Evolutionary conservation across 2,113 vertebrate genomes (phyloP), one percentile per base, ranked within the genome.

Genomic region (Chamaea fasciata): DNA sequence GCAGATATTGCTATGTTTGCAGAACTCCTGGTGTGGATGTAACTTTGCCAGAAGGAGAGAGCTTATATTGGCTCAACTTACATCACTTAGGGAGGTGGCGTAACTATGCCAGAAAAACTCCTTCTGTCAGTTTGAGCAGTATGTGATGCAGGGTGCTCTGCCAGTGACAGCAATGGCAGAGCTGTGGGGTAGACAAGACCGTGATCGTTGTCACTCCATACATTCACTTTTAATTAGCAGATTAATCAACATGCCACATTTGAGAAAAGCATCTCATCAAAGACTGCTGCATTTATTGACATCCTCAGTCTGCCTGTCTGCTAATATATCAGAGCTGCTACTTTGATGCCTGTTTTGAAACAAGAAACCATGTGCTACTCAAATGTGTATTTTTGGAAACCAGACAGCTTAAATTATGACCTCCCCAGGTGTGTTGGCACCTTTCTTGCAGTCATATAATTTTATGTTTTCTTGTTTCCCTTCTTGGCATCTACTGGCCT

Each of bases 1-100:
- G 89, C 89, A 95, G 94, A 94, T 92, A 94, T 26, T 83, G 68
- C 86, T 83, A 78, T 92, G 80, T 91, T 95, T 95, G 89, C 73
- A 80, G 93, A 95, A 90, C 86, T 90, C 91, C 93, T 73, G 67
- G 86, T 94, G 93, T 1, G 31, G 86, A 85, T 1, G 0, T 59
- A 81, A 90, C 83, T 92, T 83, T 95, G 94, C 86, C 96, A 96
- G 86, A 94, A 95, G 93, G 86, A 75, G 80, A 95, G 75, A 95
- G 93, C 86, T 95, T 92, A 73, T 86, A 73, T 88, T 95, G 94
- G 94, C 94, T 93, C 89, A 76, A 11, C 71, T 95, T 86, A 47
- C 71, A 86, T 88, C 86, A 90, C 86, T 76, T 85, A 73, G 75
- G 67, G 89, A 95, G 89, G 83, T 24, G 76, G 79, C 52, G 57